Evolutionary conservation across 2,888 invertebrate species (phyloP).

Genomic region (Drosophila meridionalis): DNA sequence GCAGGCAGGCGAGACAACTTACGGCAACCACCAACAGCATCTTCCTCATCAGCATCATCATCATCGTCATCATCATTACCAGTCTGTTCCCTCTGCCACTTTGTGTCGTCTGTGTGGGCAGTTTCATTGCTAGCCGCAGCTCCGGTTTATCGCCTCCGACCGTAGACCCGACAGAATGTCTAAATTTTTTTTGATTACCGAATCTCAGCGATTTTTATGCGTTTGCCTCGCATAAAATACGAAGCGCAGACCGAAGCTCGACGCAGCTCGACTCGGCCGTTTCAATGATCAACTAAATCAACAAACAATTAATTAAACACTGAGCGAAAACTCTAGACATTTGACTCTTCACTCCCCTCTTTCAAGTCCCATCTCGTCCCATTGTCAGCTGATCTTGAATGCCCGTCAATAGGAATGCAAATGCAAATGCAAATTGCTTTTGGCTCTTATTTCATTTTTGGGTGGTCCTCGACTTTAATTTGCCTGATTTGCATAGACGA

Average conservation of each 20-base stretch:
- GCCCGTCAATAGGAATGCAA: constrained; percentile 40
- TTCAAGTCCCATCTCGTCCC: constrained; percentile 42
- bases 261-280: constrained; percentile 40
- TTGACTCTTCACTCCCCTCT: constrained; percentile 10
- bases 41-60: constrained; percentile 29
- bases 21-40: constrained; percentile 43
- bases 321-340: constrained; percentile 27
- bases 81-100: constrained; percentile 48
- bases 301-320: constrained; percentile 77
- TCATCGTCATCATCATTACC: constrained; percentile 35
- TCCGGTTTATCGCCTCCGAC: constrained; percentile 71
- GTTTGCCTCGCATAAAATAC: constrained; percentile 61
- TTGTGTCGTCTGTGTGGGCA: constrained; percentile 78
- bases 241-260: constrained; percentile 11
- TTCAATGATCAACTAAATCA: constrained; percentile 75
- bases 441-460: constrained; percentile 47
- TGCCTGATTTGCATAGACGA: constrained; percentile 67
- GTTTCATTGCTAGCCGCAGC: constrained; percentile 77
- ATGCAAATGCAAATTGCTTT: constrained; percentile 72
- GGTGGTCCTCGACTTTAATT: constrained; percentile 52
- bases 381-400: constrained; percentile 47
- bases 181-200: constrained; percentile 80
- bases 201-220: constrained; percentile 80
- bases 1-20: constrained; percentile 35
- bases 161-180: constrained; percentile 65